Conservation (phyloP, 2,797 vertebrate species). For the Pseudotriccus pelzelni region DNA sequence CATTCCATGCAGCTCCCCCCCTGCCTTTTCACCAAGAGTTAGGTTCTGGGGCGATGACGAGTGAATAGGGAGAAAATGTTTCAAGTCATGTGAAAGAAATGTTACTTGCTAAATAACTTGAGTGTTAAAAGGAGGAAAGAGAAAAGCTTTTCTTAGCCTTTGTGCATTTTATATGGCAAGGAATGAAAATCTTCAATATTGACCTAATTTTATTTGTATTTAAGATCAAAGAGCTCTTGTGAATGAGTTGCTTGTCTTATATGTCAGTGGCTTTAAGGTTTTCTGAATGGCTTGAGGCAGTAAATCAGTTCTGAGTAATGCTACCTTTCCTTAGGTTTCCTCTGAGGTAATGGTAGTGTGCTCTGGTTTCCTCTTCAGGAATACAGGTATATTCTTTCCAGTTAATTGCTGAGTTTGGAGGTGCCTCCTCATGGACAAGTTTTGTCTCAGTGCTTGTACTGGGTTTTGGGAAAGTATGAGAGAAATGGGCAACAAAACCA, state of each 20-base stretch:
- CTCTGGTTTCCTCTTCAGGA: conserved; percentile 10
- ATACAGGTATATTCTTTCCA: neutral
- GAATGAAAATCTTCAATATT: conserved; percentile 60
- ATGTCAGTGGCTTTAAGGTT: conserved; percentile 26
- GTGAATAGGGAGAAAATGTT: conserved; percentile 18
- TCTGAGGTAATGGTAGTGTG: conserved; percentile 29
- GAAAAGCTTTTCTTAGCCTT: conserved; percentile 8
- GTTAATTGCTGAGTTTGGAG: neutral
- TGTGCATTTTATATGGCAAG: conserved; percentile 19
- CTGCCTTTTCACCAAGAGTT: neutral
- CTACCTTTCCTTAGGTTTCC: conserved; percentile 36
- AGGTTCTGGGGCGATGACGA: neutral
- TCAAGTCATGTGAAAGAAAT: conserved; percentile 51
- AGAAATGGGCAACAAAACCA: neutral
- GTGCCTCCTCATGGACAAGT: neutral
- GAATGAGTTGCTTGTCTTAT: conserved; percentile 51
- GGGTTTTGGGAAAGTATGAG: neutral
- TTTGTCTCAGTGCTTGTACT: neutral
- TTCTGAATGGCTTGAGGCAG: conserved; percentile 38
- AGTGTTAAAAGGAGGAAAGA: conserved; percentile 17
- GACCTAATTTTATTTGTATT: conserved; percentile 57
- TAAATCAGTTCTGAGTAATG: conserved; percentile 31
- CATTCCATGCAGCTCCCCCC: neutral
- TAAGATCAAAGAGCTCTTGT: conserved; percentile 46
- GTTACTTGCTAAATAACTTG: conserved; percentile 33